These are phyloP conservation scores for Neostethus bicornis DNA, from an alignment of 2,797 vertebrate species.

Conservation along the genomic window DNA sequence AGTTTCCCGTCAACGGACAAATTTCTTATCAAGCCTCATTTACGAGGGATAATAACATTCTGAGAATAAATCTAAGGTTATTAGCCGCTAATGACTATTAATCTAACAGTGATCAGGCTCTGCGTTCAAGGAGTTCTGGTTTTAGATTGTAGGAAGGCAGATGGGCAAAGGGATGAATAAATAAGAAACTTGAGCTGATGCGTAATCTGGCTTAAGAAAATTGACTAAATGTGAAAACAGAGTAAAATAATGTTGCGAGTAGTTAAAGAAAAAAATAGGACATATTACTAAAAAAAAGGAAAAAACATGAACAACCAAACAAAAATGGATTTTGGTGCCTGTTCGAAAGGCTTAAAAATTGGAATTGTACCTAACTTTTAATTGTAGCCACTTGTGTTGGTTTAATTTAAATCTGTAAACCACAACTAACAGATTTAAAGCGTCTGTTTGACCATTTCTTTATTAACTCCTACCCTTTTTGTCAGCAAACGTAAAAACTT, in stretches of 20 bases:
- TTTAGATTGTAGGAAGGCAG: conserved; percentile 58
- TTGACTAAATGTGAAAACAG: not conserved
- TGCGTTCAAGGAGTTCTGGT: conserved; percentile 47
- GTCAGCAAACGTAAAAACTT: no score
- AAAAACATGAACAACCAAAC: no score
- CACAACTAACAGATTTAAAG: no score
- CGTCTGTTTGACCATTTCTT: no score
- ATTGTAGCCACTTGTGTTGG: no score
- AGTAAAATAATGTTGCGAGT: not conserved
- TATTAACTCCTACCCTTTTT: no score
- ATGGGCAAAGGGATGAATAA: conserved; percentile 38
- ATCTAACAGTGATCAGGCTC: conserved; percentile 19
- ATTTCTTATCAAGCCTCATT: conserved; percentile 76
- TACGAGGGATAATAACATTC: conserved; percentile 67
- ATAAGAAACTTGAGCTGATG: conserved; percentile 20
- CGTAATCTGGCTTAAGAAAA: conserved; percentile 1
- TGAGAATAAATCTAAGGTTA: conserved; percentile 57
- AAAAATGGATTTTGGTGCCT: no score
- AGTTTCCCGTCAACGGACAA: conserved; percentile 64
- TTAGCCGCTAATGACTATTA: conserved; percentile 66
- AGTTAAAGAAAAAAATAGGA: not conserved
- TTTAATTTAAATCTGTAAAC: no score
- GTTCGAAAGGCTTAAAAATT: no score
- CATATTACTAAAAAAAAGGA: not conserved
- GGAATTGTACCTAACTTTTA: no score